Percentiles rank a stretch among this genome's conserved stretches.
phyloP scores from a whole-genome alignment of 1,140 invertebrate species.

The Brachionus sp. region DNA sequence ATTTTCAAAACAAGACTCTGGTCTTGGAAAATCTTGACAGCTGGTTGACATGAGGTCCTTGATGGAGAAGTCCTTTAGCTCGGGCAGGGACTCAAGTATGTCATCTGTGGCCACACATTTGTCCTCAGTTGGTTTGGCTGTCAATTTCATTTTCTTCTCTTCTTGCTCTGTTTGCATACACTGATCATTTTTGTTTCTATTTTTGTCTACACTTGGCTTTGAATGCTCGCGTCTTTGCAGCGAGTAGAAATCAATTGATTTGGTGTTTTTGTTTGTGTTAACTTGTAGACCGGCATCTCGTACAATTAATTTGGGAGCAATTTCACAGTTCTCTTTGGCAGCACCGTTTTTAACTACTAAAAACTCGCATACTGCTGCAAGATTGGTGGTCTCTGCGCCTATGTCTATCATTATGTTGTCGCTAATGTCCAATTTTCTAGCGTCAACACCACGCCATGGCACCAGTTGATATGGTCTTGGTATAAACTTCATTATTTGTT shows the following conservation, averaged over 20 bases:
- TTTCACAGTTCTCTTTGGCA: not conserved
- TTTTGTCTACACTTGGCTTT: not conserved
- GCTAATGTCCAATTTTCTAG: not conserved
- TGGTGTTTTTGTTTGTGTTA: not conserved
- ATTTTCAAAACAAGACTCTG: not conserved
- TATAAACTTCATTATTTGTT: not conserved
- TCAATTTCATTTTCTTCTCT: not conserved
- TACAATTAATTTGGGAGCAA: not conserved
- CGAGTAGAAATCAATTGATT: not conserved
- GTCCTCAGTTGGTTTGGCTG: not conserved
- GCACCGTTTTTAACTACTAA: conserved; percentile 14
- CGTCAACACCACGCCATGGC: not conserved
- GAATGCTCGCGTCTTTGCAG: not conserved
- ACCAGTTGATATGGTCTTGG: not conserved
- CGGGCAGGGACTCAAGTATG: not conserved
- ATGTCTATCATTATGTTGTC: conserved; percentile 32
- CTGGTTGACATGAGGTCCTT: not conserved
- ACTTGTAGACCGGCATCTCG: not conserved
- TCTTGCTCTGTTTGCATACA: not conserved
- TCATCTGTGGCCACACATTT: not conserved
- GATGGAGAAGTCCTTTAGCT: not conserved
- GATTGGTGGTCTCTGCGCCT: not conserved
- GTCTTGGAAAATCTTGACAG: not conserved
- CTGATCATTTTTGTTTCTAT: not conserved
- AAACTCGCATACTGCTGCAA: conserved; percentile 14